A percentile compares a stretch with the other conserved stretches of the same genome.
Evolutionary conservation across 92 coral and sea anemone genomes (phyloP).

Genomic region (Zoanthus sansibaricus): DNA sequence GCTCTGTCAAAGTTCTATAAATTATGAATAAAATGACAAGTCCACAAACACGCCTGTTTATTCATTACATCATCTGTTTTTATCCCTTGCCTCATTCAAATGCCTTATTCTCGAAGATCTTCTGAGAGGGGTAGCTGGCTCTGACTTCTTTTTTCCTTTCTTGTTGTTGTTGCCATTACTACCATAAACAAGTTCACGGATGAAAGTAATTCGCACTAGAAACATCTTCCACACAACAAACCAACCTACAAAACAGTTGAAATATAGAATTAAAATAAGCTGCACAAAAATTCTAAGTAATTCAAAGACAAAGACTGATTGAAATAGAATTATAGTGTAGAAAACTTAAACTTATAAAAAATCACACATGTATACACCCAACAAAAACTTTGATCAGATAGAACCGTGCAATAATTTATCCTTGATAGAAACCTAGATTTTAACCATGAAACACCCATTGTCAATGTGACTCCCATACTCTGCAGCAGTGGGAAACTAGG

Average conservation of each 20-base stretch:
- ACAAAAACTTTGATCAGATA: too few species aligned
- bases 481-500: too few species aligned
- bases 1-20: conserved; percentile 9
- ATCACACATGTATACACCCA: too few species aligned
- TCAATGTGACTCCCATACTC: too few species aligned
- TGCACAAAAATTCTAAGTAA: too few species aligned
- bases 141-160: conserved; percentile 59
- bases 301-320: too few species aligned
- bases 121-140: conserved; percentile 76
- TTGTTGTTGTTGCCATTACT: conserved; percentile 72
- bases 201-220: conserved; percentile 90
- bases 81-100: conserved; percentile 47
- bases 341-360: too few species aligned
- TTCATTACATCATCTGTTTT: conserved; percentile 37
- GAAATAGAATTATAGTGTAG: too few species aligned
- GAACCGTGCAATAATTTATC: too few species aligned
- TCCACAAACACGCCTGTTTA: not conserved
- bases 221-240: conserved; percentile 98
- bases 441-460: too few species aligned
- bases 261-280: not conserved
- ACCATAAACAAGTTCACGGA: conserved; percentile 94
- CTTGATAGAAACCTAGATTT: too few species aligned
- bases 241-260: conserved; percentile 72
- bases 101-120: conserved; percentile 87
- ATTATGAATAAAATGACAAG: not conserved